A percentile compares a stretch with the other conserved stretches of the same genome.
phyloP scores from a whole-genome alignment of 2,797 vertebrate species.

The Oryzias dopingdopingensis region DNA sequence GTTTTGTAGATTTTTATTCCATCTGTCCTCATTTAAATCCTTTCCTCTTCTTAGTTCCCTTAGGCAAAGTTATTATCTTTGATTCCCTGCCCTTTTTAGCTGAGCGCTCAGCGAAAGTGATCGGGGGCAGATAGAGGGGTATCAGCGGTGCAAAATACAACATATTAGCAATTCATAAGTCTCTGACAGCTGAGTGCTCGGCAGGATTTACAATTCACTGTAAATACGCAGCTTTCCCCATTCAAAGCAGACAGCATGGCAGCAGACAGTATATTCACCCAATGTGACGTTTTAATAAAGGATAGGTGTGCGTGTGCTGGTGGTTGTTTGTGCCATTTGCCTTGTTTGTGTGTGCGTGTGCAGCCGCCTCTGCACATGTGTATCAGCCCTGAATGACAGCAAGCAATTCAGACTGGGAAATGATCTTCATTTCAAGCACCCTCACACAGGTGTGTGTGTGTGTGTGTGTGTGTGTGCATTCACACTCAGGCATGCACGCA shows the following conservation, averaged over 20 bases:
- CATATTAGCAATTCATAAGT: slow-evolving; percentile 78
- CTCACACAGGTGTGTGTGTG: slow-evolving; percentile 11
- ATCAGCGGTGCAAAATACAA: slow-evolving; percentile 61
- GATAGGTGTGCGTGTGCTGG: slow-evolving; percentile 31
- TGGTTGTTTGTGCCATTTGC: slow-evolving; percentile 4
- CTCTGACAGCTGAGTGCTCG: slow-evolving; percentile 69
- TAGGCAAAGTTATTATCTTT: slow-evolving; percentile 27
- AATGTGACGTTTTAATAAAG: slow-evolving; percentile 76
- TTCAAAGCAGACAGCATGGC: slow-evolving; percentile 70
- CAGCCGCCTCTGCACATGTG: slow-evolving; percentile 23
- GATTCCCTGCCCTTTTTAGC: slow-evolving; percentile 37
- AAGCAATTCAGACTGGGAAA: slow-evolving; percentile 64
- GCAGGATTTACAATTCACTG: slow-evolving; percentile 74
- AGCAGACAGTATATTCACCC: slow-evolving; percentile 65
- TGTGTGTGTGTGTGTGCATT: slow-evolving; percentile 2
- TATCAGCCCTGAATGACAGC: slow-evolving; percentile 62
- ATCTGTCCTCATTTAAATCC: slow-evolving; percentile 1
- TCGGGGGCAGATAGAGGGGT: slow-evolving; percentile 51
- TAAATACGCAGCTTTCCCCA: slow-evolving; percentile 68
- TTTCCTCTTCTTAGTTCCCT: slow-evolving; percentile 24
- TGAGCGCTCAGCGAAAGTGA: slow-evolving; percentile 42
- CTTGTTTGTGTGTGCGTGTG: neutral
- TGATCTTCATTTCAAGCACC: slow-evolving; percentile 63
- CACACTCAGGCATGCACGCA: slow-evolving; percentile 14
- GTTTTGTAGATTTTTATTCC: slow-evolving; percentile 13